Evolutionary conservation across 2,113 vertebrate species (phyloP), one percentile per base, ranked within the genome.

Genomic region (Phainopepla nitens): DNA sequence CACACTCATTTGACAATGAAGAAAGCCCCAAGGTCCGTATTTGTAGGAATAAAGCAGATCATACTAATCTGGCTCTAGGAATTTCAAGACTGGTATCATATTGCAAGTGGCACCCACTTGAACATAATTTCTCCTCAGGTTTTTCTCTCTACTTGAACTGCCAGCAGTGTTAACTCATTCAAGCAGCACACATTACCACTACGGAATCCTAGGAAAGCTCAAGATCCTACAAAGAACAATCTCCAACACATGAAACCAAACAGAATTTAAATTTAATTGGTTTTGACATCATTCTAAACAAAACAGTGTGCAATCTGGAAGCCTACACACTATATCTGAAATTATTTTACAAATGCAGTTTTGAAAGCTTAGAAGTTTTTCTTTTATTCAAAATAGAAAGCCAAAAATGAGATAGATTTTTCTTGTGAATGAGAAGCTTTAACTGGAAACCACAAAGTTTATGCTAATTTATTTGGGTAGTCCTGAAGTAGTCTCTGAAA

Each of bases 121-220:
- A 94, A 87, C 54, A 53, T 80, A 94, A 97, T 97, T 96, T 93
- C 50, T 95, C 94, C 95, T 97, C 86, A 39, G 93, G 95, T 95
- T 95, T 91, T 94, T 92, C 87, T 64, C 93, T 79, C 95, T 90
- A 71, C 96, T 95, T 94, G 73, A 92, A 89, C 45, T 73, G 94
- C 87, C 88, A 91, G 96, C 80, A 84, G 61, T 29, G 62, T 92
- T 96, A 97, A 75, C 70, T 95, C 96, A 82, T 89, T 96, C 92
- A 91, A 88, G 93, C 92, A 94, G 93, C 73, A 91, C 64, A 78
- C 56, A 89, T 60, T 80, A 73, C 77, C 39, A 44, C 45, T 19
- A 41, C 14, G 22, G 60, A 81, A 92, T 69, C 49, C 85, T 76
- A 90, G 71, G 54, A 85, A 82, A 94, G 11, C 69, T 85, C 50